phyloP scores from a whole-genome alignment of 1,140 invertebrate species.

The Dolichoris vasculosae region DNA sequence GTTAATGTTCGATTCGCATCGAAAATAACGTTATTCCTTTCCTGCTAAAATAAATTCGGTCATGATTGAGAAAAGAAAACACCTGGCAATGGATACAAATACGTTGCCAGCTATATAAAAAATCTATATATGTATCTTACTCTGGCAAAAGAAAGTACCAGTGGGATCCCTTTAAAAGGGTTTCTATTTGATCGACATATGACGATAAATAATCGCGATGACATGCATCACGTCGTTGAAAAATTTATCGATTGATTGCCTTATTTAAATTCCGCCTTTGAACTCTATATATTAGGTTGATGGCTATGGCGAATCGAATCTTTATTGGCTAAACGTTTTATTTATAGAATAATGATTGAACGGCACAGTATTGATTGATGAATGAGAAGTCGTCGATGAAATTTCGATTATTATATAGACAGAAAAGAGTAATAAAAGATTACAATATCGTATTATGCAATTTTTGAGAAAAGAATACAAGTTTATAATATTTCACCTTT shows the following conservation, averaged over 20 bases:
- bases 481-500: neutral
- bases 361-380: conserved; percentile 34
- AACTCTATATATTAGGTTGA: neutral
- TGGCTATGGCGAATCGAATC: neutral
- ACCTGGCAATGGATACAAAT: conserved; percentile 46
- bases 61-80: conserved; percentile 35
- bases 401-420: conserved; percentile 32
- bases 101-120: neutral
- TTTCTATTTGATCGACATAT: neutral
- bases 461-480: conserved; percentile 1
- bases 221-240: conserved; percentile 1
- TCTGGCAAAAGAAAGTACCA: neutral
- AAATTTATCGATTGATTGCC: conserved; percentile 45
- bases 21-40: conserved; percentile 27
- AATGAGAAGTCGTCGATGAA: conserved; percentile 8
- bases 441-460: conserved; percentile 16
- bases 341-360: conserved; percentile 35
- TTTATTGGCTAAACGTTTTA: conserved; percentile 37
- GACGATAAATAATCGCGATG: conserved; percentile 25
- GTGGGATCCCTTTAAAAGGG: conserved; percentile 20
- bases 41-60: conserved; percentile 29
- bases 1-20: neutral
- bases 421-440: neutral
- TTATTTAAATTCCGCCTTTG: conserved; percentile 43
- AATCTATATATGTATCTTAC: neutral